Evolutionary conservation across 2,888 invertebrate species (phyloP), one percentile per base, ranked within the genome.

Genomic region (Electrophaes corylata): DNA sequence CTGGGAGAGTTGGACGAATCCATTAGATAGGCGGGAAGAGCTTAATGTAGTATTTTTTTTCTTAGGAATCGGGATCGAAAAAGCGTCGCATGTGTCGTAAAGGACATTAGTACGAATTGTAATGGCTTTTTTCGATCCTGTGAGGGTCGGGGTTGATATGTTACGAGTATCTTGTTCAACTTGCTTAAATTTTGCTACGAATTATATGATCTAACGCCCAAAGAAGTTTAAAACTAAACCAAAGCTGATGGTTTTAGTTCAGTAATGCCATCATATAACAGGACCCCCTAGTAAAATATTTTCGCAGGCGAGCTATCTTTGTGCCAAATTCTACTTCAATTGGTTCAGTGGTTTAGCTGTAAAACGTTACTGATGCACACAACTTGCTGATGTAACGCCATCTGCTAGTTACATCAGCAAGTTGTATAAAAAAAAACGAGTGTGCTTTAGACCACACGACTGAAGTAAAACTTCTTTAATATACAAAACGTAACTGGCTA

Each of bases 1-100:
- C 91, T 89, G 85, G 64, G 91, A 91, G 91, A 90, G 79, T 88
- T 88, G 89, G 88, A 76, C 75, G 89, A 85, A 90, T 91, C 91
- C 91, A 91, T 91, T 91, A 91, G 88, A 84, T 84, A 86, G 89
- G 89, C 89, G 90, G 88, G 84, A 79, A 84, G 80, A 80, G 83
- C 86, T 86, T 89, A 91, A 90, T 91, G 90, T 84, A 78, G 73
- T 78, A 75, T 78, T 82, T 86, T 86, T 86, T 87, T 85, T 76
- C 73, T 73, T 67, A 62, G 75, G 43, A 81, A 81, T 83, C 79
- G 81, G 75, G 81, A 79, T 76, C 68, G 79, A 78, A 82, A 81
- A 79, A 81, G 67, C 77, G 78, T 84, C 84, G 73, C 84, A 83
- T 83, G 85, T 86, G 85, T 80, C 72, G 69, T 69, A 66, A 72